Evolutionary conservation across 2,113 vertebrate species (phyloP).

Genomic region (Oncorhynchus kisutch): DNA sequence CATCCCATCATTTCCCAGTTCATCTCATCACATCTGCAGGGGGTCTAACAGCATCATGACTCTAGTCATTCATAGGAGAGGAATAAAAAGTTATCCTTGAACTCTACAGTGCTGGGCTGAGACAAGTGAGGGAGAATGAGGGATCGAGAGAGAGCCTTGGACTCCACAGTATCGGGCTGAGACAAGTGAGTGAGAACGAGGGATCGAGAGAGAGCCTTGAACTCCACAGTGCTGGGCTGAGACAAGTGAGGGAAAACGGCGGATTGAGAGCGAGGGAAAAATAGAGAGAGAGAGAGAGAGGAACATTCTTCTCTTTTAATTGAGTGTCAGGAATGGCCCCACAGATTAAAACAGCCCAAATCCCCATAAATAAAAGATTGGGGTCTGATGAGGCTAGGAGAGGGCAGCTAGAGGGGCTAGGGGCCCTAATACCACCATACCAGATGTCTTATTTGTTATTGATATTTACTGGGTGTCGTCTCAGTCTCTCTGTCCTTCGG

Average conservation of each 20-base stretch:
- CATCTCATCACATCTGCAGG: slow-evolving; percentile 72
- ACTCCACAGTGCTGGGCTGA: no score
- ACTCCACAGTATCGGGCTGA: no score
- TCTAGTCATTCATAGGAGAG: no score
- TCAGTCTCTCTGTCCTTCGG: slow-evolving; percentile 29
- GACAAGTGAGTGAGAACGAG: no score
- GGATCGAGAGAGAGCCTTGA: no score
- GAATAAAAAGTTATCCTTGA: slow-evolving; percentile 1
- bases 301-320: slow-evolving; percentile 75
- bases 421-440: slow-evolving; percentile 38
- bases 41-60: slow-evolving; percentile 18
- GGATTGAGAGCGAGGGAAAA: slow-evolving; percentile 1
- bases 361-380: slow-evolving; percentile 63
- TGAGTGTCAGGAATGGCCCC: slow-evolving; percentile 72
- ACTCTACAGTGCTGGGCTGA: neutral
- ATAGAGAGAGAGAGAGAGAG: neutral
- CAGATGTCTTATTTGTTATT: slow-evolving; percentile 75
- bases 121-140: no score
- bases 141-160: neutral
- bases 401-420: slow-evolving; percentile 15
- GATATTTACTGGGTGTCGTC: slow-evolving; percentile 75
- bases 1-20: slow-evolving; percentile 62
- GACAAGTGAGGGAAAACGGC: slow-evolving; percentile 5
- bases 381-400: slow-evolving; percentile 39
- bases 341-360: slow-evolving; percentile 75